These are phyloP conservation scores for Ceratosolen solmsi DNA, from an alignment of 1,140 invertebrate species.

Conservation along the genomic window DNA sequence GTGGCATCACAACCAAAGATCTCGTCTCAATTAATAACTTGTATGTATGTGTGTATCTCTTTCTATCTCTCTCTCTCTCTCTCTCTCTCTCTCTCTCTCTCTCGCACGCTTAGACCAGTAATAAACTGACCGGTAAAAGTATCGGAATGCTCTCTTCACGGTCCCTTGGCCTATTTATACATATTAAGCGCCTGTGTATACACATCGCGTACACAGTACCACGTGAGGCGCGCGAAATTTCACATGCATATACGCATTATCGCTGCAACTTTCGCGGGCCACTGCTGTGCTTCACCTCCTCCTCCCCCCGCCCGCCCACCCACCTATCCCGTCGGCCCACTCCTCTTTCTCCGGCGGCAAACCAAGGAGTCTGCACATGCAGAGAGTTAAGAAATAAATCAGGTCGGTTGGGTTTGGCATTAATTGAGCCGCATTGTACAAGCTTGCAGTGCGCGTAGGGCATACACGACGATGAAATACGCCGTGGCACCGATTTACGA, in stretches of 20 bases:
- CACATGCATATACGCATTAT: too few relatives aligned
- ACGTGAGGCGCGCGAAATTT: too few relatives aligned
- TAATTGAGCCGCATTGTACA: constrained; percentile 73
- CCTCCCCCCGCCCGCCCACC: not conserved
- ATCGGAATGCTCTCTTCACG: too few relatives aligned
- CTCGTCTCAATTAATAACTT: too few relatives aligned
- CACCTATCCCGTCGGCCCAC: not conserved
- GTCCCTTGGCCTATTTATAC: too few relatives aligned
- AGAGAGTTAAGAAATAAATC: constrained; percentile 70
- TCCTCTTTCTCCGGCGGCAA: not conserved
- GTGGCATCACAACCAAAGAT: too few relatives aligned
- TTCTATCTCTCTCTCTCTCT: too few relatives aligned
- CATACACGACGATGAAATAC: constrained; percentile 65
- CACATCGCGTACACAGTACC: not conserved
- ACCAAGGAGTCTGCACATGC: constrained; percentile 17
- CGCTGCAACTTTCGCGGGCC: not conserved
- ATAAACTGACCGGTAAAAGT: too few relatives aligned
- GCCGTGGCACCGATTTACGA: constrained; percentile 71
- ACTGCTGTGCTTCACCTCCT: not conserved
- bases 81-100: too few relatives aligned
- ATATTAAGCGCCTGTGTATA: not conserved
- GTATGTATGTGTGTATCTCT: too few relatives aligned
- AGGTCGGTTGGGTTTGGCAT: constrained; percentile 69
- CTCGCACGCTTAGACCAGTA: too few relatives aligned
- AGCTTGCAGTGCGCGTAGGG: constrained; percentile 40